Percentiles rank a stretch among this genome's conserved stretches.
Evolutionary conservation across 1,140 invertebrate species (phyloP).

Genomic region (Stegodyphus dumicola): DNA sequence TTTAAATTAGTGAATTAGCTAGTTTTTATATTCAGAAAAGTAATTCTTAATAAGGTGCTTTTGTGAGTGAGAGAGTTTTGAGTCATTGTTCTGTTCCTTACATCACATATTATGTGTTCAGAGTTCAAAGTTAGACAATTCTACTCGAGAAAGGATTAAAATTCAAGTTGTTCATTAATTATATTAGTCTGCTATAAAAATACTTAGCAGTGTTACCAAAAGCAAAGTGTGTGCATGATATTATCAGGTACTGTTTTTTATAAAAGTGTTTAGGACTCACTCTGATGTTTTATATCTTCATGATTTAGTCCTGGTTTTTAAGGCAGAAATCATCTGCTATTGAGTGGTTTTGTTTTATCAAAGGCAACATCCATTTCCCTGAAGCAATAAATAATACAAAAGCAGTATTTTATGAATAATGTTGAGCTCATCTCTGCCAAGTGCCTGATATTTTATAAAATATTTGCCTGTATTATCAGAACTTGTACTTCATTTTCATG

Average conservation of each 20-base stretch:
- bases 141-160: too few relatives aligned
- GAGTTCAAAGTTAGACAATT: too few relatives aligned
- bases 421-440: slow-evolving; percentile 56
- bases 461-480: slow-evolving; percentile 56
- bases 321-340: background rate
- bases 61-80: too few relatives aligned
- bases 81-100: too few relatives aligned
- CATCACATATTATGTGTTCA: too few relatives aligned
- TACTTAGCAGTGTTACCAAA: background rate
- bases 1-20: background rate
- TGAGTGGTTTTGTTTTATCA: background rate
- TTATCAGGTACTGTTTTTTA: background rate
- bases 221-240: background rate
- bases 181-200: background rate
- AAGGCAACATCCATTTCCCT: slow-evolving; percentile 17
- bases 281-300: background rate
- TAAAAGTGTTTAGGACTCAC: background rate
- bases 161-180: too few relatives aligned
- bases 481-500: slow-evolving; percentile 41
- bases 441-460: slow-evolving; percentile 58
- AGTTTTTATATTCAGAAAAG: too few relatives aligned
- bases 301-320: background rate
- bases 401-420: slow-evolving; percentile 57
- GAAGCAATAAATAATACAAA: slow-evolving; percentile 45
- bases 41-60: too few relatives aligned